Evolutionary conservation across 2,797 vertebrate species (phyloP).

Genomic region (Sitta carolinensis): DNA sequence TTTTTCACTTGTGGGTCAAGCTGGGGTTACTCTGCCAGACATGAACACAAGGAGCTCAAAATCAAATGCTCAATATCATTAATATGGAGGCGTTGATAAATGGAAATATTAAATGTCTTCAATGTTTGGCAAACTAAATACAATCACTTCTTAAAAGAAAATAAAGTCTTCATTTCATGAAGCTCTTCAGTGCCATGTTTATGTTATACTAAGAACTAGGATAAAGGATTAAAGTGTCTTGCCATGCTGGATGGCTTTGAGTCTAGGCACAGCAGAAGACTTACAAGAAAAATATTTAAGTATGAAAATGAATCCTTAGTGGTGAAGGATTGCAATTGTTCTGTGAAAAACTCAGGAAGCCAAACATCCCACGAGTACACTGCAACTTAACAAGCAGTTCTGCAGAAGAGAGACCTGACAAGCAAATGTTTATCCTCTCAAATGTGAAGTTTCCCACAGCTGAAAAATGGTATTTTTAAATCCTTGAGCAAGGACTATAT

Average conservation of each 20-base stretch:
- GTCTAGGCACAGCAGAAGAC: not conserved
- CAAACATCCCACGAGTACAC: not conserved
- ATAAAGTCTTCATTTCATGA: not conserved
- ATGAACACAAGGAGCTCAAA: not conserved
- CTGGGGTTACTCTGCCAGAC: not conserved
- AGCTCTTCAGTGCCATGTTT: not conserved
- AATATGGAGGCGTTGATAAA: not conserved
- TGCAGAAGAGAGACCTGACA: not conserved
- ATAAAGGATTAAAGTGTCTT: not conserved
- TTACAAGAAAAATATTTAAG: not conserved
- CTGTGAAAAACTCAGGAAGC: not conserved
- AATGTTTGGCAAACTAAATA: not conserved
- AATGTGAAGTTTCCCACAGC: not conserved
- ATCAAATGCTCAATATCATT: not conserved
- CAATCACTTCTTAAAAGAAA: not conserved
- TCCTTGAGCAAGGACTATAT: not conserved
- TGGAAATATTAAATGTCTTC: not conserved
- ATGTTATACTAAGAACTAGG: not conserved
- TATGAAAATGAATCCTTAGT: not conserved
- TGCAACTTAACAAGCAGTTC: not conserved
- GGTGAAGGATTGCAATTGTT: not conserved
- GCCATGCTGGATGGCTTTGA: not conserved
- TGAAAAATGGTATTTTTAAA: slow-evolving; percentile 5
- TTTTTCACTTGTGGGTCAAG: not conserved
- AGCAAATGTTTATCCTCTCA: slow-evolving; percentile 1